These are phyloP conservation scores for Ennomos quercinarius DNA, from an alignment of 2,888 invertebrate species.

Conservation along the genomic window DNA sequence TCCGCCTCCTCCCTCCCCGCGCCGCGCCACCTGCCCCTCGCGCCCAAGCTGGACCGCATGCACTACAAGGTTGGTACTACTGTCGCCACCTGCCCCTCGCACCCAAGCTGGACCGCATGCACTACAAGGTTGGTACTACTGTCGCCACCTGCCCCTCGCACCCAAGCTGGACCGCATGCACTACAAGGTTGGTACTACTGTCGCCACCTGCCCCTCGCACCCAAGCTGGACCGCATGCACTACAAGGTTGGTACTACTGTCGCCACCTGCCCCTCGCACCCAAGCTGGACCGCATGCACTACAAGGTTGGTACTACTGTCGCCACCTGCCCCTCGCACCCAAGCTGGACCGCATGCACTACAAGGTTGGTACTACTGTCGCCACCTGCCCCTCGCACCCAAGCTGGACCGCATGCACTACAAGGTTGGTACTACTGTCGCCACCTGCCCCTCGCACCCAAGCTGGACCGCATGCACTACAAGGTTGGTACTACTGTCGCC, in stretches of 20 bases:
- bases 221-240: conserved; percentile 81
- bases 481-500: conserved; percentile 79
- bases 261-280: no score
- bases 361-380: conserved; percentile 83
- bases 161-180: conserved; percentile 81
- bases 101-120: conserved; percentile 81
- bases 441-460: conserved; percentile 82
- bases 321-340: conserved; percentile 69
- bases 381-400: conserved; percentile 77
- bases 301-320: conserved; percentile 86
- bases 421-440: conserved; percentile 83
- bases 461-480: conserved; percentile 90
- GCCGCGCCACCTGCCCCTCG: conserved; percentile 64
- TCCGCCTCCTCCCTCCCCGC: conserved; percentile 86
- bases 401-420: conserved; percentile 90
- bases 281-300: conserved; percentile 90
- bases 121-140: no score
- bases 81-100: conserved; percentile 44
- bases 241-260: no score
- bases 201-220: no score
- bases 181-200: no score
- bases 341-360: conserved; percentile 91
- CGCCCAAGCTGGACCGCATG: conserved; percentile 92
- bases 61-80: conserved; percentile 90
- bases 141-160: no score